phyloP scores from a whole-genome alignment of 2,797 vertebrate species.

The Hapalemur alaotrensis region DNA sequence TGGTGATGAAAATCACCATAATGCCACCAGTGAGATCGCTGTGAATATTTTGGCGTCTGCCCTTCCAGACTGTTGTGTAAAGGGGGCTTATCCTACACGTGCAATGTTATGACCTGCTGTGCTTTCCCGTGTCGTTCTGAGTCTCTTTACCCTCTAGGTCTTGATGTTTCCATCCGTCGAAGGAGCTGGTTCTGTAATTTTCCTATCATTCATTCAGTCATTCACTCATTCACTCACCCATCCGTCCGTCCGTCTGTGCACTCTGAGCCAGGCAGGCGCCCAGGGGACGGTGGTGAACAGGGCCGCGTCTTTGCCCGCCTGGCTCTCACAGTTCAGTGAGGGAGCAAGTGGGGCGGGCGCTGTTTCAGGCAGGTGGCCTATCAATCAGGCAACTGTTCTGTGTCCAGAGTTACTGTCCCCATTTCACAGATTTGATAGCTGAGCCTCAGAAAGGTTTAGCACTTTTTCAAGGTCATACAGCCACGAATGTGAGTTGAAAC shows the following conservation, averaged over 20 bases:
- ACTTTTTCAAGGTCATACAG: neutral
- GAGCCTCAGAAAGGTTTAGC: neutral
- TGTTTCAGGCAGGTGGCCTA: neutral
- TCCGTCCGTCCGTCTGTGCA: neutral
- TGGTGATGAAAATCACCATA: neutral
- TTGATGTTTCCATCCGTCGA: neutral
- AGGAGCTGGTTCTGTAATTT: neutral
- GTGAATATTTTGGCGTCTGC: neutral
- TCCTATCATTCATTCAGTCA: neutral
- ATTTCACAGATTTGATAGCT: neutral
- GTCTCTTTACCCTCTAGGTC: neutral
- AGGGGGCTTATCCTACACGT: accelerated
- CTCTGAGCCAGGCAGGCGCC: neutral
- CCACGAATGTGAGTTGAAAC: neutral
- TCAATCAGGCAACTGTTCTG: neutral
- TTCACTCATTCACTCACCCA: neutral
- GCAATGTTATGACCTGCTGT: neutral
- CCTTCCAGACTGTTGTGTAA: neutral
- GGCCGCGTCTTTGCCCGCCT: neutral
- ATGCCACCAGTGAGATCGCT: neutral
- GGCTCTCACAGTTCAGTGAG: neutral
- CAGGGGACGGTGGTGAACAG: neutral
- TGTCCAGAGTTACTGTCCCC: neutral
- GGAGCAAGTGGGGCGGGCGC: neutral
- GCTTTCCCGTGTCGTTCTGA: neutral